phyloP scores from a whole-genome alignment of 2,888 invertebrate genomes.

The Chrysolina oricalcia region DNA sequence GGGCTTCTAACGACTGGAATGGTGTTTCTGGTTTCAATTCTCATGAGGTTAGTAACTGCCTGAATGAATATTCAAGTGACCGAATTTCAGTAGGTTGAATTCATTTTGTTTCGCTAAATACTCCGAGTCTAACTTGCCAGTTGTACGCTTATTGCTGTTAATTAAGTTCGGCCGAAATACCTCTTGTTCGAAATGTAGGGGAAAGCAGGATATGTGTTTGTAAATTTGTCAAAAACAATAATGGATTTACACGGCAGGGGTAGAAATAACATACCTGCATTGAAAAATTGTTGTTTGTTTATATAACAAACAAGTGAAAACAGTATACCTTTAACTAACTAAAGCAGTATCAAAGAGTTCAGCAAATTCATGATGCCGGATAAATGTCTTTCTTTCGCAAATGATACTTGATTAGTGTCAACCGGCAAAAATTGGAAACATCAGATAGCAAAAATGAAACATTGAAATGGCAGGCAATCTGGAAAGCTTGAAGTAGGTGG shows the following conservation, averaged over 20 bases:
- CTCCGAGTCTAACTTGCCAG: neutral
- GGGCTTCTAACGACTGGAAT: neutral
- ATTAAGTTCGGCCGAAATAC: neutral
- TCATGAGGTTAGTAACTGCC: neutral
- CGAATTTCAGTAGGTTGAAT: conserved; percentile 1
- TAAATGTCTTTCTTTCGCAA: no score
- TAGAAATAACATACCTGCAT: neutral
- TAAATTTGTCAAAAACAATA: neutral
- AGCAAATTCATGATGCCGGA: no score
- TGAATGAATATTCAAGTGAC: conserved; percentile 25
- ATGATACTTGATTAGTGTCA: no score
- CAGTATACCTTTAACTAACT: no score
- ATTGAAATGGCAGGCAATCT: no score
- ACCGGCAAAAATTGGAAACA: no score
- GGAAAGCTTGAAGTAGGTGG: no score
- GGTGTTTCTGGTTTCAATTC: neutral
- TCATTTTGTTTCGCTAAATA: conserved; percentile 17
- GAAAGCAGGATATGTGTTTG: neutral
- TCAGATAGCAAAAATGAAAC: no score
- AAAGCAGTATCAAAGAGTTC: no score
- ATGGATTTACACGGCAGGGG: neutral
- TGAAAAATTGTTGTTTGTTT: no score
- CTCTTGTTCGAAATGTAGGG: neutral
- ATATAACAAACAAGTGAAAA: no score
- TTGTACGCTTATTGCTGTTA: conserved; percentile 23